Evolutionary conservation across 2,888 invertebrate genomes (phyloP), one percentile per base, ranked within the genome.

Genomic region (Cheilosia vernalis): DNA sequence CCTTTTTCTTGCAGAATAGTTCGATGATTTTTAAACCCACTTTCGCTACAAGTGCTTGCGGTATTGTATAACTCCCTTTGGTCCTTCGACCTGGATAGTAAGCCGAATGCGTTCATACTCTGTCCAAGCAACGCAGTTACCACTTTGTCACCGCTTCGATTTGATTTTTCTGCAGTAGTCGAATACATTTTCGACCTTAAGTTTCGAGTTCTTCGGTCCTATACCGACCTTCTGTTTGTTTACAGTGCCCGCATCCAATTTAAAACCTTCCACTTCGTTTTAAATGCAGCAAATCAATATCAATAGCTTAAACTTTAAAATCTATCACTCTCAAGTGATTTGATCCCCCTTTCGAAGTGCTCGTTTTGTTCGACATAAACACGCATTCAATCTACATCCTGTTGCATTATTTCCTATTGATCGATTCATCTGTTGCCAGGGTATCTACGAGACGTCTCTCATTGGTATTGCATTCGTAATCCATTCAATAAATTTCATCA

Each of bases 401-500:
- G 15, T n/a, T 58, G 17, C 44, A 44, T 15, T 33, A 63, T 49
- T 37, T 63, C 47, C 47, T 4, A 63, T 63, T 49, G 63, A 63
- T 44, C 42, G 63, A 49, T 33, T 63, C 47, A 63, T 47, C 63
- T 30, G 30, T 21, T 47, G 40, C 21, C 21, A 15, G 33, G 15
- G 42, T 47, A 24, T 15, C 17, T 19, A 17, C 4, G 40, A 13
- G 10, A 13, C 13, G 37, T 13, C 37, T 37, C 37, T 37, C 37
- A 37, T 37, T 37, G n/a, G 21, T 4, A 19, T 27, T 33, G 56
- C 49, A 51, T 63, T 49, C 53, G 19, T 61, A 53, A 61, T 51
- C 61, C 53, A 55, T 30, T 53, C 51, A 42, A 73, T 73, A 33
- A 63, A 64, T 37, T 63, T 56, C 63, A 63, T 33, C 55, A 53